A percentile compares a stretch with the other conserved stretches of the same genome.
These are phyloP conservation scores for Sebastolobus alascanus DNA, from an alignment of 2,797 vertebrate species.

Conservation along the genomic window DNA sequence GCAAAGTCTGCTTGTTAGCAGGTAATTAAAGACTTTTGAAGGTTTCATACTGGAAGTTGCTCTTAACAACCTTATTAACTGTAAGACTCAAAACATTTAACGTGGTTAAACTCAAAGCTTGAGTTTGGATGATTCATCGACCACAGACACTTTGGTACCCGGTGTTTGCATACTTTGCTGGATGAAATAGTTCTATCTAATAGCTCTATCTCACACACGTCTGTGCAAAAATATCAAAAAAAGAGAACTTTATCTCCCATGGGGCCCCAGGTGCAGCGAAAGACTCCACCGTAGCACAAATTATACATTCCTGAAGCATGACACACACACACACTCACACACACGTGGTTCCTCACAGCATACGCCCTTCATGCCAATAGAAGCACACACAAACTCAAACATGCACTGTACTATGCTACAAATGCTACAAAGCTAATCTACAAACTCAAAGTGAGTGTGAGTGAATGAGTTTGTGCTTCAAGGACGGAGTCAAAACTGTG, in stretches of 20 bases:
- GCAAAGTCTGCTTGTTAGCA: not conserved
- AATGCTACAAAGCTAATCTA: not conserved
- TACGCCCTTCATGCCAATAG: conserved; percentile 34
- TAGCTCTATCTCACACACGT: not conserved
- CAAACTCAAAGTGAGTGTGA: not conserved
- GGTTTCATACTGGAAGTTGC: not conserved
- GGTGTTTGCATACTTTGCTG: not conserved
- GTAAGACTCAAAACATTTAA: not conserved
- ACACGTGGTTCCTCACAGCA: conserved; percentile 19
- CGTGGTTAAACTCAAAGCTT: not conserved
- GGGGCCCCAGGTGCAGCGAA: conserved; percentile 52
- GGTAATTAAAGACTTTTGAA: not conserved
- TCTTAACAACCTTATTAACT: not conserved
- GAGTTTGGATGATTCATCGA: not conserved
- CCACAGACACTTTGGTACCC: not conserved
- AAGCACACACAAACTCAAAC: conserved; percentile 24
- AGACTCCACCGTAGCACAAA: conserved; percentile 38
- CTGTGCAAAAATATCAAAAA: not conserved
- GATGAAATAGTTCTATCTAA: not conserved
- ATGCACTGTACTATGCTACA: not conserved
- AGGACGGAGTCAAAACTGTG: not conserved
- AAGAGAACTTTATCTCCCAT: conserved; percentile 29
- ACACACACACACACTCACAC: conserved; percentile 22
- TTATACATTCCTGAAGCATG: conserved; percentile 70
- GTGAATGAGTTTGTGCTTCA: not conserved